Conservation (phyloP, 2,113 vertebrate species). For the Hoplias malabaricus region DNA sequence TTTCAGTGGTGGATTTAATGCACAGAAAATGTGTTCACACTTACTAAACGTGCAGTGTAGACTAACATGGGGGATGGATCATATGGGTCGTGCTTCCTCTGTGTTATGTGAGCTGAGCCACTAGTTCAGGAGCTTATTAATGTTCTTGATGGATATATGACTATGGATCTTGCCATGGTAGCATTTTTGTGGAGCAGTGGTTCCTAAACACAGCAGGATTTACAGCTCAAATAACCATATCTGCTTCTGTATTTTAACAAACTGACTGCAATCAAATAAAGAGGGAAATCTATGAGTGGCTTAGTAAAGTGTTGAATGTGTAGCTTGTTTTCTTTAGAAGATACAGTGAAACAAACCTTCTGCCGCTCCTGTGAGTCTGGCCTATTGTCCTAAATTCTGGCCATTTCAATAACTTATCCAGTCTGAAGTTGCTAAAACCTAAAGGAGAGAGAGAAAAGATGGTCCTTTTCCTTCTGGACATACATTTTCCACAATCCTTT, state of each 20-base stretch:
- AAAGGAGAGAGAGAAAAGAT: background rate
- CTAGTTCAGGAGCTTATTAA: slow-evolving; percentile 38
- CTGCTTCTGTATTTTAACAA: background rate
- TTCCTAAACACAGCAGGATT: background rate
- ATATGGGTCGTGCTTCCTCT: slow-evolving; percentile 48
- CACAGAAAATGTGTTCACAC: slow-evolving; percentile 39
- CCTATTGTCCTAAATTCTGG: background rate
- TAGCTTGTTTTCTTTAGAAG: slow-evolving; percentile 16
- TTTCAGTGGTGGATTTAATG: slow-evolving; percentile 57
- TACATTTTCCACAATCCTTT: background rate
- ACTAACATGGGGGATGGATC: slow-evolving; percentile 52
- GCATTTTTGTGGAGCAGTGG: slow-evolving; percentile 6
- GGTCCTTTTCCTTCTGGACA: background rate
- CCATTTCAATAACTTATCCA: background rate
- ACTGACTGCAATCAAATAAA: slow-evolving; percentile 5
- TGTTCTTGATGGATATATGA: background rate
- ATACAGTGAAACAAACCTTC: background rate
- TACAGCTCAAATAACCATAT: slow-evolving; percentile 4
- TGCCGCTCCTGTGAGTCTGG: background rate
- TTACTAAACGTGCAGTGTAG: slow-evolving; percentile 2
- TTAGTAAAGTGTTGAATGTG: background rate
- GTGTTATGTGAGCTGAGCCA: slow-evolving; percentile 61
- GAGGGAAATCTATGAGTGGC: background rate
- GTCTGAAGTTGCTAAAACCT: background rate
- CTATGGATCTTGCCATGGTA: background rate